phyloP scores from a whole-genome alignment of 1,140 invertebrate genomes.

The Caerostris darwini region DNA sequence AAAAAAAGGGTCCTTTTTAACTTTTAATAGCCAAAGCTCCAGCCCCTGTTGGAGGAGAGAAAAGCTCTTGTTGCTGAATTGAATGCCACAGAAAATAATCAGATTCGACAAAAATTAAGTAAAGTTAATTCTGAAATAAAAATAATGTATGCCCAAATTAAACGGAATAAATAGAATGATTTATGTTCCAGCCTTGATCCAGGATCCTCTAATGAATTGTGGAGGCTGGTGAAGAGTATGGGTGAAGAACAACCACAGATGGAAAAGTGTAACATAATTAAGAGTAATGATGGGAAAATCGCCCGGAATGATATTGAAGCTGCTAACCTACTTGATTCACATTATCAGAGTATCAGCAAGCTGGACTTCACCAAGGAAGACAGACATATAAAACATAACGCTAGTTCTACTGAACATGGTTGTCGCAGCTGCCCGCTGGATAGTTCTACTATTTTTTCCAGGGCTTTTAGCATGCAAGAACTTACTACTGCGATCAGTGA shows the following conservation, averaged over 20 bases:
- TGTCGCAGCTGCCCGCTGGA: neutral
- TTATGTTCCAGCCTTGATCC: neutral
- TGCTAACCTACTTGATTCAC: neutral
- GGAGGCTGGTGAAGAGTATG: neutral
- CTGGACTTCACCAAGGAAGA: neutral
- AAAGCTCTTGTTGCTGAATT: neutral
- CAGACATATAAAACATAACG: neutral
- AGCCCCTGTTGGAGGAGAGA: neutral
- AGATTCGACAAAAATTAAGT: neutral
- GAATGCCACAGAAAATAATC: neutral
- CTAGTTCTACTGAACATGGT: neutral
- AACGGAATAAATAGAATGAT: neutral
- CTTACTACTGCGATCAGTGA: neutral
- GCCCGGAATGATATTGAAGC: neutral
- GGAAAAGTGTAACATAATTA: neutral
- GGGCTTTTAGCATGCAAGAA: neutral
- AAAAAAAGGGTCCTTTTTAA: neutral
- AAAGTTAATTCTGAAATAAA: neutral
- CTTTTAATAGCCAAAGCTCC: neutral
- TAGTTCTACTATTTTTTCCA: neutral
- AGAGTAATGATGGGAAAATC: neutral
- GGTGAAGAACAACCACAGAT: neutral
- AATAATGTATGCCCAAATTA: neutral
- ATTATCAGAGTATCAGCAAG: neutral
- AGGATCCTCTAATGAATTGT: conserved; percentile 1